Base-by-base conservation (phyloP, 2,888 invertebrate genomes). In the Oligia latruncula region DNA sequence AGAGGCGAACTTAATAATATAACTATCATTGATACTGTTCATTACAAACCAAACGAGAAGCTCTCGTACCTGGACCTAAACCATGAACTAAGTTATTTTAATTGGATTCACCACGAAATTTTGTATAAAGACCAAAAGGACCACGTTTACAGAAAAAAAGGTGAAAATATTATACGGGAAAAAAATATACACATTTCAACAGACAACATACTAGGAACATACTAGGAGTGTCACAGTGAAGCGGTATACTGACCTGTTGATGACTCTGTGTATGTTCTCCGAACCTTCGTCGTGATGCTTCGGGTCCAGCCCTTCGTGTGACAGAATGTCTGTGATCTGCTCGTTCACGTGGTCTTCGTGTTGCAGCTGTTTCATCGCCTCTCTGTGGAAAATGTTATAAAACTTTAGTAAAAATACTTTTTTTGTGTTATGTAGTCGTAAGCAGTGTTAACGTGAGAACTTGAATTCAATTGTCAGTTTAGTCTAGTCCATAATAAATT, bases 221-320 rank as follows among this genome's bases (percentile, higher is more conserved):
- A 62, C 35, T 58, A 43, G 73, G 66, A 77, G 49, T 35, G 58
- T 43, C 58, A 62, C 49, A 60, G 46, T 6, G 17, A 46, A 71
- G 66, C 40, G 0, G 29, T n/a, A 8, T 55, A 91, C 92, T 87
- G 88, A 98, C 98, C 97, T 97, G 93, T 98, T 97, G 58, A 98
- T 97, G 62, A 97, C 96, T 88, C 97, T 96, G 91, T 98, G 97
- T 88, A 98, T 97, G 89, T 97, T 97, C 73, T 97, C 97, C 0
- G 97, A 96, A 6, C 96, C 96, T 64, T 97, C 94, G 1, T 97
- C 97, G 83, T 97, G 87, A 0, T 89, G 90, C 3, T 80, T 81
- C 0, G 91, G 82, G 78, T 91, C 91, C 2, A 94, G 86, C 0
- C 95, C 95, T 83, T 95, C 95, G 90, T 94, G 95, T 0, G 93